These are phyloP conservation scores for Atractosteus spatula DNA, from an alignment of 2,113 vertebrate species.

Conservation along the genomic window DNA sequence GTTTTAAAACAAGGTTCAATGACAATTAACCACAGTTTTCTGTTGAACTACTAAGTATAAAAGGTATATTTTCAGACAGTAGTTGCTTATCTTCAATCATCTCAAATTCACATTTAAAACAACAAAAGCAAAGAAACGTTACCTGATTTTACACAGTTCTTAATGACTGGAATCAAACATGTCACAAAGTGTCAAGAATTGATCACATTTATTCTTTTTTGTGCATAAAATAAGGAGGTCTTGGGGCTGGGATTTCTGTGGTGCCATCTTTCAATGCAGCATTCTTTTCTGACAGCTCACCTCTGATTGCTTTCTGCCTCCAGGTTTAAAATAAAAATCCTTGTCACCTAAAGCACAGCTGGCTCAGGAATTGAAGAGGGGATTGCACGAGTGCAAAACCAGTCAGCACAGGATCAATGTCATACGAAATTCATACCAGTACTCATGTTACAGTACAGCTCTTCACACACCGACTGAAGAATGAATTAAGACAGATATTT, in stretches of 20 bases:
- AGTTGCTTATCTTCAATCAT: no score
- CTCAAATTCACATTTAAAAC: no score
- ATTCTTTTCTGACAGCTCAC: slow-evolving; percentile 70
- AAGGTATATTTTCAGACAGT: no score
- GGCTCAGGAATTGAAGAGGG: slow-evolving; percentile 22
- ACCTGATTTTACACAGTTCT: no score
- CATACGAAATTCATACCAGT: slow-evolving; percentile 20
- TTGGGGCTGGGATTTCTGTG: slow-evolving; percentile 28
- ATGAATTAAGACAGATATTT: no score
- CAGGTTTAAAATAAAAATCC: slow-evolving; percentile 50
- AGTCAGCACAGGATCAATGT: slow-evolving; percentile 44
- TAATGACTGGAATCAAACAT: neutral
- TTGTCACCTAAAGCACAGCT: slow-evolving; percentile 46
- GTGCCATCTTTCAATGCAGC: slow-evolving; percentile 50
- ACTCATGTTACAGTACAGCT: slow-evolving; percentile 39
- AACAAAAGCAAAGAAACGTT: no score
- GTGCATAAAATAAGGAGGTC: slow-evolving; percentile 12
- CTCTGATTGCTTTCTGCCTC: slow-evolving; percentile 57
- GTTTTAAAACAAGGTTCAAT: no score
- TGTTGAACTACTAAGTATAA: no score
- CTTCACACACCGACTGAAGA: neutral
- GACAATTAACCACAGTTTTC: no score
- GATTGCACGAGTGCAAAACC: slow-evolving; percentile 33
- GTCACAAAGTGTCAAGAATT: neutral
- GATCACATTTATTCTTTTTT: neutral